Percentiles rank a stretch among this genome's conserved stretches.
These are phyloP conservation scores for Spheniscus mendiculus DNA, from an alignment of 2,113 vertebrate genomes.

Conservation along the genomic window DNA sequence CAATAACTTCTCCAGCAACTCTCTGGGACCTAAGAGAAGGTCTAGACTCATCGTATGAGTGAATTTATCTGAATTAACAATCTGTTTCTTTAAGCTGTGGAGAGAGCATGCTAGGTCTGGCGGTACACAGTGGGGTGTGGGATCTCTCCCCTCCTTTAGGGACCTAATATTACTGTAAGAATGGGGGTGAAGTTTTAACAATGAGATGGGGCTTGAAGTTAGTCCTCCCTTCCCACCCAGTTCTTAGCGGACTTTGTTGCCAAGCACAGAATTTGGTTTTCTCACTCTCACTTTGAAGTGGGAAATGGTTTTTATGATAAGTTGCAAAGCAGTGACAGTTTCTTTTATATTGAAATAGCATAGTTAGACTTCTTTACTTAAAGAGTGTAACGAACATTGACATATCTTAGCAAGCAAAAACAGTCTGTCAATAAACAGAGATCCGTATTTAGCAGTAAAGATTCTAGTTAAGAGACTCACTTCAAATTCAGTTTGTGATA, in stretches of 20 bases:
- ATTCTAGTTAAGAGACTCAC: accelerated
- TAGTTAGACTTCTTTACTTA: not conserved
- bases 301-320: not conserved
- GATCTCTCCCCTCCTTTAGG: not conserved
- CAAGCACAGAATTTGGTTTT: not conserved
- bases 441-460: not conserved
- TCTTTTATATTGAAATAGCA: not conserved
- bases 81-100: not conserved
- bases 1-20: not conserved
- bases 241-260: not conserved
- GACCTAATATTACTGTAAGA: not conserved
- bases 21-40: not conserved
- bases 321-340: not conserved
- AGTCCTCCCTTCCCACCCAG: not conserved
- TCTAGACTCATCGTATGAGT: accelerated
- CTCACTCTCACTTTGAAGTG: not conserved
- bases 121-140: not conserved
- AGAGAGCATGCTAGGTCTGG: not conserved
- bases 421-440: not conserved
- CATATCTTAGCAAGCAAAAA: not conserved
- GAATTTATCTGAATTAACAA: not conserved
- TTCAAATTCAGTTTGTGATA: not conserved
- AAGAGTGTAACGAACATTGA: not conserved
- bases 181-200: not conserved
- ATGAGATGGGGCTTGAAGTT: not conserved